These are phyloP conservation scores for Drosophila albomicans DNA, from an alignment of 1,140 invertebrate genomes.

Conservation along the genomic window DNA sequence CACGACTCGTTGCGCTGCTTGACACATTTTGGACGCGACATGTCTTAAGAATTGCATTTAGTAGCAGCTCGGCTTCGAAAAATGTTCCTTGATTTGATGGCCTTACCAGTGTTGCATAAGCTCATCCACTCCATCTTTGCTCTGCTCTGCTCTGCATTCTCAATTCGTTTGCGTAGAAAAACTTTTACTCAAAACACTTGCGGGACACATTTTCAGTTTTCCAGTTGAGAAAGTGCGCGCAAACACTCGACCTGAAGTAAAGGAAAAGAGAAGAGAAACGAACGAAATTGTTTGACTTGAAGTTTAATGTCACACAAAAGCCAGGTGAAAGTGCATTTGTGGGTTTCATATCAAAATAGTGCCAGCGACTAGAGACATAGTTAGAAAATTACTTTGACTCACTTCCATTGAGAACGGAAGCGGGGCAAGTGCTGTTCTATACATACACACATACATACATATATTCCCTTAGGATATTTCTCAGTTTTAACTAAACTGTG, in stretches of 20 bases:
- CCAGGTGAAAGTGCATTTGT: constrained; percentile 72
- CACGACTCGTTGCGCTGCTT: constrained; percentile 6
- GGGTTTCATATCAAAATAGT: constrained; percentile 5
- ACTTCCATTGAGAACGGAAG: constrained; percentile 48
- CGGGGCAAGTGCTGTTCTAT: too few species aligned
- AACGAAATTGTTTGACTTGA: constrained; percentile 58
- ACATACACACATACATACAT: too few species aligned
- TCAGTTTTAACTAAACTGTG: constrained; percentile 59
- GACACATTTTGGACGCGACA: constrained; percentile 13
- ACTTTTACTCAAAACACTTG: constrained; percentile 40
- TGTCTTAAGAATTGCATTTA: constrained; percentile 37
- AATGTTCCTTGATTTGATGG: constrained; percentile 25
- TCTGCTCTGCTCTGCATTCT: background rate
- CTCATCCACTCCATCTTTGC: background rate
- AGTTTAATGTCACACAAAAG: constrained; percentile 71
- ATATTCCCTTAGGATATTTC: constrained; percentile 54
- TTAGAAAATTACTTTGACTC: constrained; percentile 80
- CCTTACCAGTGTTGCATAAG: background rate
- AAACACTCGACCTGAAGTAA: constrained; percentile 42
- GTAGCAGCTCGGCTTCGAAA: constrained; percentile 18
- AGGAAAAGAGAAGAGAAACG: constrained; percentile 9
- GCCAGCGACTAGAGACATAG: constrained; percentile 43
- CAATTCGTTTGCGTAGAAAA: constrained; percentile 21
- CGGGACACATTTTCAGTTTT: constrained; percentile 66
- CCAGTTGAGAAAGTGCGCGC: constrained; percentile 59